Conservation (phyloP, 2,888 invertebrate species). For the Heliconius cydno region DNA sequence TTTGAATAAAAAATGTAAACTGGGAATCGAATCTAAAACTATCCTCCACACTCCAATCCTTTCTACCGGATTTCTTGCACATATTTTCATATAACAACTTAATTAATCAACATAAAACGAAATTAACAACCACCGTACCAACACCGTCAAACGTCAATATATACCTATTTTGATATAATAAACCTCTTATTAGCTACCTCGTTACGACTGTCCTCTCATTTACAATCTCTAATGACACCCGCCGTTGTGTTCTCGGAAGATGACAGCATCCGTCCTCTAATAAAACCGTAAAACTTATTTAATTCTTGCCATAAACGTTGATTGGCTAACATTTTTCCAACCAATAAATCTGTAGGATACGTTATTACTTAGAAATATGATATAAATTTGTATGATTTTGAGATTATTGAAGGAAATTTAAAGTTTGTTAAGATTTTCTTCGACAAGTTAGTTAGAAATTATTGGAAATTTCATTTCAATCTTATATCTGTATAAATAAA, state of each 20-base stretch:
- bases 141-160: slow-evolving; percentile 42
- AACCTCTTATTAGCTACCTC: slow-evolving; percentile 69
- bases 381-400: slow-evolving; percentile 25
- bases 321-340: slow-evolving; percentile 46
- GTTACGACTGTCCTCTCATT: slow-evolving; percentile 78
- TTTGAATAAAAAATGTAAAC: background rate
- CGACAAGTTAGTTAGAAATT: slow-evolving; percentile 22
- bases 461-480: background rate
- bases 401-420: background rate
- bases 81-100: slow-evolving; percentile 32
- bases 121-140: slow-evolving; percentile 33
- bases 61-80: background rate
- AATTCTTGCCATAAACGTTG: slow-evolving; percentile 71
- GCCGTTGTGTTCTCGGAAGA: slow-evolving; percentile 75
- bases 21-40: background rate
- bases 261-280: slow-evolving; percentile 68
- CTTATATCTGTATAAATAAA: slow-evolving; percentile 32
- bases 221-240: slow-evolving; percentile 78
- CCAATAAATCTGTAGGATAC: background rate
- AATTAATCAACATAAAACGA: slow-evolving; percentile 34
- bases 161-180: slow-evolving; percentile 56
- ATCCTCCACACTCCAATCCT: background rate
- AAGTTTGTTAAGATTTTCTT: slow-evolving; percentile 37
- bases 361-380: slow-evolving; percentile 27
- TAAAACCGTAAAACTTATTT: slow-evolving; percentile 77